phyloP scores from a whole-genome alignment of 1,140 invertebrate genomes.

The Eriocheir sinensis region DNA sequence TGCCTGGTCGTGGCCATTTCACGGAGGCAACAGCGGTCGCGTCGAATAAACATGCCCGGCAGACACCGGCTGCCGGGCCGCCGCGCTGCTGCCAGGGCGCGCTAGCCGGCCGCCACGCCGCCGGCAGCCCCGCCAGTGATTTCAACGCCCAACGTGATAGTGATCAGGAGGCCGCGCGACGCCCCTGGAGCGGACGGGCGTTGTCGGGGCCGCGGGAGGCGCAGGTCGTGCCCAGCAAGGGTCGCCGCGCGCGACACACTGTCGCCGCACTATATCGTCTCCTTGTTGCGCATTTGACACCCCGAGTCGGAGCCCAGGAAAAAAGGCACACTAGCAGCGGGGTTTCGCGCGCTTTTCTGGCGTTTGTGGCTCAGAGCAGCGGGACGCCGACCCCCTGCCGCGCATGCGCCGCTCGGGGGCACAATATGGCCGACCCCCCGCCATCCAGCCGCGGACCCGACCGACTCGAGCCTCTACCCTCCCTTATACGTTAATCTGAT shows the following conservation, averaged over 20 bases:
- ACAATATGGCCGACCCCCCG: conserved; percentile 75
- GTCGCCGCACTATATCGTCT: conserved; percentile 72
- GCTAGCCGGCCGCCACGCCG: neutral
- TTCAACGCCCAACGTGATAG: conserved; percentile 60
- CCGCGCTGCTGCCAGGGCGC: neutral
- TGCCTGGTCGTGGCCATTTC: conserved; percentile 64
- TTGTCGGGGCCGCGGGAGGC: neutral
- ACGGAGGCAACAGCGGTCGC: conserved; percentile 59
- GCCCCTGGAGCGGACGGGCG: neutral
- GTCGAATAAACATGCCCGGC: conserved; percentile 62
- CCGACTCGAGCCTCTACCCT: conserved; percentile 67
- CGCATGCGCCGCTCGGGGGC: conserved; percentile 71
- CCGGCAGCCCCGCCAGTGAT: conserved; percentile 16
- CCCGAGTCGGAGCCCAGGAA: conserved; percentile 43
- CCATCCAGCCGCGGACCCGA: conserved; percentile 61
- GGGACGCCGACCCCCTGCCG: conserved; percentile 52
- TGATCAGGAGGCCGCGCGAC: conserved; percentile 28
- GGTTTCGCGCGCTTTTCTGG: conserved; percentile 76
- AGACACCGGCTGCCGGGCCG: conserved; percentile 31
- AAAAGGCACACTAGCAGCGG: conserved; percentile 68
- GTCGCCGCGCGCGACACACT: neutral
- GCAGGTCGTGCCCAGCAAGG: neutral
- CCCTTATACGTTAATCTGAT: conserved; percentile 76
- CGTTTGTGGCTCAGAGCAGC: conserved; percentile 70
- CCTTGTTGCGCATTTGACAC: conserved; percentile 76